phyloP scores from a whole-genome alignment of 2,888 invertebrate species.

The Pheosia tremula region DNA sequence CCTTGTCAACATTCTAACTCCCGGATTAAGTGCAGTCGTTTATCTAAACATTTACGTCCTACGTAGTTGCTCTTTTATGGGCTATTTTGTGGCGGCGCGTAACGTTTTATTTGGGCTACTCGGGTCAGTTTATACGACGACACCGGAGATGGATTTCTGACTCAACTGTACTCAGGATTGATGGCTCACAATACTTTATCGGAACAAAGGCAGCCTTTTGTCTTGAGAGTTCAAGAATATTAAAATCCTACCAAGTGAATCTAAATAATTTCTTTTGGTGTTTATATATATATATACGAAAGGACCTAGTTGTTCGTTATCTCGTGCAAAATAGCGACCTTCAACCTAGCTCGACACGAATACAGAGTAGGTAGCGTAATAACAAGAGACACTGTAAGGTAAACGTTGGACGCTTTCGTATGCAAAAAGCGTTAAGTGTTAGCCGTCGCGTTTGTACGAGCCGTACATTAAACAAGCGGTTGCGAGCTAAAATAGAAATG shows the following conservation, averaged over 20 bases:
- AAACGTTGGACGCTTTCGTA: constrained; percentile 77
- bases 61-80: constrained; percentile 68
- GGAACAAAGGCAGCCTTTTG: constrained; percentile 19
- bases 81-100: constrained; percentile 61
- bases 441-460: constrained; percentile 81
- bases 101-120: constrained; percentile 65
- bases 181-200: constrained; percentile 51
- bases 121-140: constrained; percentile 55
- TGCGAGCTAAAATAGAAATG: constrained; percentile 82
- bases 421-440: constrained; percentile 84
- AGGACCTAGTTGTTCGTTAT: constrained; percentile 70
- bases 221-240: constrained; percentile 4
- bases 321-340: constrained; percentile 74
- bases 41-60: constrained; percentile 73
- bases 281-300: constrained; percentile 46
- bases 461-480: constrained; percentile 83
- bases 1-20: constrained; percentile 80
- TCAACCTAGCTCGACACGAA: constrained; percentile 73
- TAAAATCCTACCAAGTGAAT: constrained; percentile 26
- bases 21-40: constrained; percentile 79
- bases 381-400: constrained; percentile 77
- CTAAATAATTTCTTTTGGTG: constrained; percentile 33
- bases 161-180: constrained; percentile 42
- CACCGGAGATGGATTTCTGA: constrained; percentile 48
- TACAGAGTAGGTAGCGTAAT: constrained; percentile 76